Percentiles rank a stretch among this genome's conserved stretches.
Conservation (phyloP, 2,797 vertebrate species). For the Lagothrix lagotricha region DNA sequence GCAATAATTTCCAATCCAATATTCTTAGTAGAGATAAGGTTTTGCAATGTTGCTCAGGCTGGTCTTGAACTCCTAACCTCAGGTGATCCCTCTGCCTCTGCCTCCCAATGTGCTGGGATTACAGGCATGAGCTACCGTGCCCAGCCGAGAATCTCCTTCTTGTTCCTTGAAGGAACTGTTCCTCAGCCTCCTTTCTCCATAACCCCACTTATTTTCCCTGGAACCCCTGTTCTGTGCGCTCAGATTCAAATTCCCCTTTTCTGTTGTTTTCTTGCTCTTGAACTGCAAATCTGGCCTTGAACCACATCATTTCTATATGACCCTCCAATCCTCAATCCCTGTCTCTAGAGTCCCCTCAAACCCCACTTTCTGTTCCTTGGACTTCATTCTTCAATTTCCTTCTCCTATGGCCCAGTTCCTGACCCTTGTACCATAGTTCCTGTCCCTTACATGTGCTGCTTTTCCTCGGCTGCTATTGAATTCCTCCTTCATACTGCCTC, state of each 20-base stretch:
- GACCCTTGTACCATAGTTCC: neutral
- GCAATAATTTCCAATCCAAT: neutral
- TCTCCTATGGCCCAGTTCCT: neutral
- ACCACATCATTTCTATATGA: neutral
- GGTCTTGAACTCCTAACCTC: neutral
- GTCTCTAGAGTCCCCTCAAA: neutral
- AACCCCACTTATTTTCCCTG: neutral
- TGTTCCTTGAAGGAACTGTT: neutral
- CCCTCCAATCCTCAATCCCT: neutral
- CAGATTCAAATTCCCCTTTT: neutral
- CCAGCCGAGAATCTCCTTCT: neutral
- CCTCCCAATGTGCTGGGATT: neutral
- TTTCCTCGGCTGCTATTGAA: neutral
- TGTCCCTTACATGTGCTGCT: neutral
- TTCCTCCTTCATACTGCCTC: neutral
- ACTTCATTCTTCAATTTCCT: neutral
- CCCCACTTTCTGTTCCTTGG: neutral
- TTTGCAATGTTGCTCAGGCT: neutral
- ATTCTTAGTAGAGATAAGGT: neutral
- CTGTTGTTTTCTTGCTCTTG: neutral
- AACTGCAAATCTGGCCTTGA: neutral
- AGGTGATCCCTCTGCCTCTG: neutral
- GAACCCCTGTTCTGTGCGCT: neutral
- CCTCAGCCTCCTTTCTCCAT: neutral
- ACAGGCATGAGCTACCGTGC: neutral